These are phyloP conservation scores for Peromyscus polionotus DNA, from an alignment of 2,113 vertebrate genomes.

Conservation along the genomic window DNA sequence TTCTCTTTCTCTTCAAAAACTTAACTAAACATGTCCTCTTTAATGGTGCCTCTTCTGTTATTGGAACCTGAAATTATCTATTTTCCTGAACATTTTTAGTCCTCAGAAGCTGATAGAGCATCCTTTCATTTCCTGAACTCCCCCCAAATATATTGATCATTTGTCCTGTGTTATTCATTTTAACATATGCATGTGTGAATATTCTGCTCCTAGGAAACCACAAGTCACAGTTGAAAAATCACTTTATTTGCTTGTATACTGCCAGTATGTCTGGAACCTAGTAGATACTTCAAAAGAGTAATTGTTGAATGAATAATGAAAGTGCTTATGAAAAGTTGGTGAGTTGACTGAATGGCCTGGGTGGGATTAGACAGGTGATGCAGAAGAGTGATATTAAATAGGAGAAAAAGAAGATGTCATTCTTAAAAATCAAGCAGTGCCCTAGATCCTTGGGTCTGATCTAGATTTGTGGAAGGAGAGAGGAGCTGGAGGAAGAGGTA, in stretches of 20 bases:
- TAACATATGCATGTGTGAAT: not conserved
- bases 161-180: not conserved
- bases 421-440: conserved; percentile 48
- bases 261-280: not conserved
- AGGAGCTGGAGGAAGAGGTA: conserved; percentile 19
- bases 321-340: not conserved
- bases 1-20: not conserved
- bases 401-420: conserved; percentile 8
- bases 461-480: conserved; percentile 30
- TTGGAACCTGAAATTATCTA: not conserved
- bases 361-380: not conserved
- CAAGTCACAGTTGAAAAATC: conserved; percentile 1
- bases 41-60: not conserved
- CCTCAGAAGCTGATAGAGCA: not conserved
- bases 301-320: conserved; percentile 21
- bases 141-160: not conserved
- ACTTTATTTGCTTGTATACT: not conserved
- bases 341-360: not conserved
- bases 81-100: not conserved
- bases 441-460: not conserved
- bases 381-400: conserved; percentile 27
- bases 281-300: conserved; percentile 12
- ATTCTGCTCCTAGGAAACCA: not conserved
- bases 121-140: not conserved
- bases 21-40: not conserved